phyloP scores from a whole-genome alignment of 2,888 invertebrate genomes.

The Cheilosia urbana region DNA sequence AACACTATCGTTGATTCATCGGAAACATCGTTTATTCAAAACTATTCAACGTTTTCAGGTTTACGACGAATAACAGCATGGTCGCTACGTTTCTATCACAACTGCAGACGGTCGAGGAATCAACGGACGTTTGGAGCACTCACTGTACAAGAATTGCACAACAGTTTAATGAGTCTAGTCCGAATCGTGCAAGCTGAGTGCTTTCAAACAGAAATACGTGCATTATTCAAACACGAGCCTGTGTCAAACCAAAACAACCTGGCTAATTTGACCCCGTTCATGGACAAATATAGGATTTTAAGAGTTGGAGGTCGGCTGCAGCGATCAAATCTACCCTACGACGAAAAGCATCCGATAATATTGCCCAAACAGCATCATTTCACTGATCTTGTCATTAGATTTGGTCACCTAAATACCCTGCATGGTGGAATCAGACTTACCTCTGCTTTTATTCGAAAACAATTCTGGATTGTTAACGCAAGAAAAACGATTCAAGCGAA shows the following conservation, averaged over 20 bases:
- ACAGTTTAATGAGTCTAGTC: not conserved
- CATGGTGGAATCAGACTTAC: slow-evolving; percentile 8
- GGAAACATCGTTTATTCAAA: not conserved
- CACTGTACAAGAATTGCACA: not conserved
- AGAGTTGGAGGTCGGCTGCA: slow-evolving; percentile 3
- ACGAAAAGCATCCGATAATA: slow-evolving; percentile 6
- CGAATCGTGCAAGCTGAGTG: not conserved
- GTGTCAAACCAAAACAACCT: not conserved
- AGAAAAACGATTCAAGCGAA: not conserved
- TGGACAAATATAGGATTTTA: not conserved
- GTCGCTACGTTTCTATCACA: not conserved
- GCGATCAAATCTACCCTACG: not conserved
- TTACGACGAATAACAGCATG: slow-evolving; percentile 15
- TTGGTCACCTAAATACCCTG: not conserved
- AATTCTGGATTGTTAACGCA: slow-evolving; percentile 8
- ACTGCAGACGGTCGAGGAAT: not conserved
- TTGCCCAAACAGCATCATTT: not conserved
- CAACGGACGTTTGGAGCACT: not conserved
- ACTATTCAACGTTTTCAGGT: not conserved
- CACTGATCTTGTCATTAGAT: not conserved
- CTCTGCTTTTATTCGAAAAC: not conserved
- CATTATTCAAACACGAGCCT: not conserved
- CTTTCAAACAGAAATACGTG: not conserved
- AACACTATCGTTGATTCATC: not conserved
- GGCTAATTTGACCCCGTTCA: not conserved